Base-by-base conservation (phyloP, 2,888 invertebrate genomes). In the Idaea dimidiata region DNA sequence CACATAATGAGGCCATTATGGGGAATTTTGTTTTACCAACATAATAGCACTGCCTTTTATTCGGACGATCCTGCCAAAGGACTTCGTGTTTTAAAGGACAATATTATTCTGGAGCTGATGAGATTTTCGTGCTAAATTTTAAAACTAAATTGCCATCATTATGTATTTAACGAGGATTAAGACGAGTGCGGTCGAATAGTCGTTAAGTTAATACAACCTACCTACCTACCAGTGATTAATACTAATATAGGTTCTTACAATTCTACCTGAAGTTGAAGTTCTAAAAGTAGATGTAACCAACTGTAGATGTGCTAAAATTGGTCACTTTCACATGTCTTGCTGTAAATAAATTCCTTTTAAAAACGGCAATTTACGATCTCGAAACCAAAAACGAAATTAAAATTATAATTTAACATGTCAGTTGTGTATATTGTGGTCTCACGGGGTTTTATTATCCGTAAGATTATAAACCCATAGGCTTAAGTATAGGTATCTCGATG, bases 21-120 rank as follows among this genome's bases (percentile, higher is more conserved):
- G 86, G 82, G 91, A 89, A 92, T 92, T 92, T 89, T 90, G 90
- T 91, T 92, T 91, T 91, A 92, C 91, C 90, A 91, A 92, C 91
- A 91, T 91, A 91, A 92, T 92, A 92, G 87, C 89, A 81, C 89
- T 88, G 90, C 83, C 90, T 87, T 88, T 90, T 89, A 91, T 91
- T 88, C 89, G 79, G 78, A 75, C 87, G 84, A 83, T 86, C 87
- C 86, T 78, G 78, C 81, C 83, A 81, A 84, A 89, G 89, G 89
- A 91, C 91, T 88, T 82, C 81, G 84, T 78, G 83, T 84, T 87
- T 80, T 81, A 91, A 91, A 89, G 90, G 91, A 92, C 91, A 91
- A 89, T 89, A 89, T 88, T 87, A 89, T 89, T 86, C 85, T 81
- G 66, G 80, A 78, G 78, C 79, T 90, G 87, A 91, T 91, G 91